Evolutionary conservation across 2,888 invertebrate genomes (phyloP).

Genomic region (Entomobrya proxima): DNA sequence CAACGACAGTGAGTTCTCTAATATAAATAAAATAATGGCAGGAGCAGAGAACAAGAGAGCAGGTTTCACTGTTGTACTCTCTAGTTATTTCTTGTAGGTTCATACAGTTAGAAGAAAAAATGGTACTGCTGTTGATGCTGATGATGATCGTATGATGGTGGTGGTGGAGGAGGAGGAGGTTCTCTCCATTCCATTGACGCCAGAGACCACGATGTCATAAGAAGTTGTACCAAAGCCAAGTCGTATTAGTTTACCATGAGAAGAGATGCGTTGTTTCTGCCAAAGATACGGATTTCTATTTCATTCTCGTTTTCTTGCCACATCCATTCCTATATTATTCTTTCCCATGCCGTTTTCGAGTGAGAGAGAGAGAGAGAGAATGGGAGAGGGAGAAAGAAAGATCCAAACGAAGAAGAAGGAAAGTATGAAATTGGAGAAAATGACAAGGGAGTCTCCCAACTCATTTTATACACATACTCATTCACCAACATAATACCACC

Average conservation of each 20-base stretch:
- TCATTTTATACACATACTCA: constrained; percentile 20
- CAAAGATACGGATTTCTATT: constrained; percentile 40
- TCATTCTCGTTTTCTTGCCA: neutral
- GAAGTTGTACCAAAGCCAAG: constrained; percentile 46
- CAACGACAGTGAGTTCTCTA: neutral
- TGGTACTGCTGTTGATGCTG: neutral
- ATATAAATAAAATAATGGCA: constrained; percentile 4
- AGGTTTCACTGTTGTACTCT: neutral
- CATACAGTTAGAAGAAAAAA: neutral
- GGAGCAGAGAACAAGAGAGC: neutral
- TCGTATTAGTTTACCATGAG: constrained; percentile 12
- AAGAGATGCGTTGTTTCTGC: constrained; percentile 29
- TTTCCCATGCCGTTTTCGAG: neutral
- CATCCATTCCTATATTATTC: neutral
- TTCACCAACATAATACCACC: neutral
- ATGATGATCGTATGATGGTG: neutral
- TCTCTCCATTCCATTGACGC: constrained; percentile 30
- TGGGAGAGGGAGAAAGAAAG: neutral
- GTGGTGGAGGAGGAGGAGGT: neutral
- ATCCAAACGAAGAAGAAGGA: neutral
- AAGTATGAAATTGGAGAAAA: constrained; percentile 45
- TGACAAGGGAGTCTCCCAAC: constrained; percentile 56
- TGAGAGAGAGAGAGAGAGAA: neutral
- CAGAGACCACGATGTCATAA: constrained; percentile 39
- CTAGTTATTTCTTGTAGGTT: neutral